Conservation (phyloP, 2,797 vertebrate genomes). For the Pogonophryne albipinna region DNA sequence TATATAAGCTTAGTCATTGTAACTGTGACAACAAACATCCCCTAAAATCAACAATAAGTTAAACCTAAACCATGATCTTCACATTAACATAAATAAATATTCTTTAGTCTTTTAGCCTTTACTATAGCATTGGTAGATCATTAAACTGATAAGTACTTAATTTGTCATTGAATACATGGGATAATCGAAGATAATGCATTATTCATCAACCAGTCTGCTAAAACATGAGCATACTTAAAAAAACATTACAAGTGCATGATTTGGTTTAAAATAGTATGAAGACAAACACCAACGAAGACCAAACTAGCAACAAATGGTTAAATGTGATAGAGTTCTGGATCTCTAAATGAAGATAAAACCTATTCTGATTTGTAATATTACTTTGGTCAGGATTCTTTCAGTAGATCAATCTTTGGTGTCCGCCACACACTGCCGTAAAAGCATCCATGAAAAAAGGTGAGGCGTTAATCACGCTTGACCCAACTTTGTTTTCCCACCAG, state of each 20-base stretch:
- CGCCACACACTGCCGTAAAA: conserved; percentile 24
- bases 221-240: neutral
- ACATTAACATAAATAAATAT: neutral
- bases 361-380: neutral
- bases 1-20: neutral
- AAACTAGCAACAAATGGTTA: neutral
- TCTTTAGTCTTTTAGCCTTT: neutral
- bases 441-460: conserved; percentile 53
- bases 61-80: neutral
- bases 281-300: neutral
- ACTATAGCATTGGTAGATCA: neutral
- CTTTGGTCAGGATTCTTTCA: conserved; percentile 21
- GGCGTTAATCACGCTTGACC: conserved; percentile 69
- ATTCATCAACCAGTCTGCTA: neutral
- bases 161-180: neutral
- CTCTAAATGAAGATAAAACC: neutral
- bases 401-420: conserved; percentile 18
- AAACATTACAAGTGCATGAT: neutral
- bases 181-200: neutral
- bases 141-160: neutral
- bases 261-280: neutral
- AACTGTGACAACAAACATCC: neutral
- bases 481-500: conserved; percentile 70
- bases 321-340: neutral
- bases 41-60: neutral